phyloP scores from a whole-genome alignment of 2,797 vertebrate genomes.

The Dicrostonyx torquatus region DNA sequence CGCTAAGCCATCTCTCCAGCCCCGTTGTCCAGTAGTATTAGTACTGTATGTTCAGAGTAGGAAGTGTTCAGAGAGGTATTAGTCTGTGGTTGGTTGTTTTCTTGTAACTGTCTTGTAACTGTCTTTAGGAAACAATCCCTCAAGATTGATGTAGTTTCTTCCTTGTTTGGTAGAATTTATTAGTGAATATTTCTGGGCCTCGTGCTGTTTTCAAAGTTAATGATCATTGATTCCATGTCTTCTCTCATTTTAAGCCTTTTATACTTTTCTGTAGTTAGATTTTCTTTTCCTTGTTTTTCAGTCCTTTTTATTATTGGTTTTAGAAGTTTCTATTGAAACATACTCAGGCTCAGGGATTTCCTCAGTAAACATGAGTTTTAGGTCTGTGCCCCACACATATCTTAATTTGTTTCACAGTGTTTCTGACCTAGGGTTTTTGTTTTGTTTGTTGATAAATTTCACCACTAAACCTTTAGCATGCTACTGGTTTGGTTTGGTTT shows the following conservation, averaged over 20 bases:
- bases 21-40: no score
- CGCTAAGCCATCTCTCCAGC: no score
- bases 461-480: neutral
- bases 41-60: no score
- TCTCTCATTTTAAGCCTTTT: neutral
- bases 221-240: neutral
- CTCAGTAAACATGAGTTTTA: neutral
- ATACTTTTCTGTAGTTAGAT: neutral
- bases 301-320: neutral
- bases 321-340: neutral
- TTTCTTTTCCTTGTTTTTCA: neutral
- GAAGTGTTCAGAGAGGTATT: neutral
- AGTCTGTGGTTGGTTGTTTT: neutral
- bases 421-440: neutral
- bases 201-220: neutral
- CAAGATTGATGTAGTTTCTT: neutral
- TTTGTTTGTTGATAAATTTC: neutral
- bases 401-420: neutral
- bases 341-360: neutral
- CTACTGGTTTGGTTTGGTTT: no score
- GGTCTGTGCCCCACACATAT: neutral
- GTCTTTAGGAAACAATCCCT: neutral
- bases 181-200: neutral
- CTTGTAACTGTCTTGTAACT: neutral
- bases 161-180: neutral